A percentile compares a stretch with the other conserved stretches of the same genome.
Evolutionary conservation across 1,140 invertebrate genomes (phyloP).

Genomic region (Triops longicaudatus): DNA sequence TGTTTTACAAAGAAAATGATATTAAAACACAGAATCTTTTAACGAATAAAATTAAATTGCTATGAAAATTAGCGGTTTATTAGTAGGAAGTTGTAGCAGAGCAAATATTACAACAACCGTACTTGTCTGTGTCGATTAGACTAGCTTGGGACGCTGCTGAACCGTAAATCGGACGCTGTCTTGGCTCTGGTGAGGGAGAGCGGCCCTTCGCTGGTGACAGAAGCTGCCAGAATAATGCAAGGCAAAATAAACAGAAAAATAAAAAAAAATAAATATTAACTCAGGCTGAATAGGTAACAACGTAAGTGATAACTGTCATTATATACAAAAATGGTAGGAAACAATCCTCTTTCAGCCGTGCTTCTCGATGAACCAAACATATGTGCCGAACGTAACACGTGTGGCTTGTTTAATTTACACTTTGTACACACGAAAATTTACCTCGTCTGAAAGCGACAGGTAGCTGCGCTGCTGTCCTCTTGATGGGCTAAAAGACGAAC

Average conservation of each 20-base stretch:
- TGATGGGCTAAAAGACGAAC: background rate
- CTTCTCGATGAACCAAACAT: background rate
- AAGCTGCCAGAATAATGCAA: conserved; percentile 23
- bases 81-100: too few relatives aligned
- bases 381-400: conserved; percentile 20
- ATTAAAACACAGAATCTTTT: too few relatives aligned
- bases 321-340: conserved; percentile 4
- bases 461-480: background rate
- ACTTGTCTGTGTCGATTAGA: background rate
- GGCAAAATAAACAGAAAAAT: conserved; percentile 34
- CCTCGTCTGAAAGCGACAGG: conserved; percentile 7
- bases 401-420: background rate
- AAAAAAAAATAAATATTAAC: conserved; percentile 40
- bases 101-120: background rate
- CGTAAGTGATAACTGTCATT: background rate
- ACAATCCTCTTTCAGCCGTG: background rate
- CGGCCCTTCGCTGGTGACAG: conserved; percentile 20
- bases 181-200: conserved; percentile 17
- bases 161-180: conserved; percentile 23
- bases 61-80: too few relatives aligned
- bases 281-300: background rate
- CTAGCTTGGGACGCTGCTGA: conserved; percentile 15
- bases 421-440: conserved; percentile 9
- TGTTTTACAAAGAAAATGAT: too few relatives aligned
- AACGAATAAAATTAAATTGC: too few relatives aligned